Base-by-base conservation (phyloP, 1,140 invertebrate genomes). In the Diploscapter pachys region DNA sequence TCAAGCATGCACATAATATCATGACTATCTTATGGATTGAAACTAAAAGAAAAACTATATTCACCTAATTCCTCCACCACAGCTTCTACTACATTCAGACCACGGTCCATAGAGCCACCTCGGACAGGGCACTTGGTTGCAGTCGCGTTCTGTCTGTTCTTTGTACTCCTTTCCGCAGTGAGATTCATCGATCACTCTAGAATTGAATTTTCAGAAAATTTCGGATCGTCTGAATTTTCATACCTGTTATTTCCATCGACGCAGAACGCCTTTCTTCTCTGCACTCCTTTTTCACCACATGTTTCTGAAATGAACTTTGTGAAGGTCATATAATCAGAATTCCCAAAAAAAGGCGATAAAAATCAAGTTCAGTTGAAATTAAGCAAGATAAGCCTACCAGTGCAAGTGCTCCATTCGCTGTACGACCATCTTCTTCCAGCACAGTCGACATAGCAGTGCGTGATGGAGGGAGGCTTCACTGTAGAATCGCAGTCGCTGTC, bases 81-180 rank as follows among this genome's bases (percentile, higher is more conserved):
- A 93, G 3, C 89, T 89, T 81, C 88, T 87, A n/a, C 90, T 89
- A 83, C 92, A 93, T 90, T 92, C 81, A 48, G 61, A 76, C 83
- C 83, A 85, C n/a, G 75, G 65, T 53, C 78, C 82, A 63, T 85
- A 85, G 13, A 68, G 57, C 83, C 83, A 85, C 54, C 68, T 31
- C 3, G 83, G 83, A 78, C 83, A 85, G 3, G 84, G 83, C 82
- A 71, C 83, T 86, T 70, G 85, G 80, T 51, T 71, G 74, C 31
- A 31, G 31, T 31, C 31, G 31, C 31, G 31, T 1, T 31, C 31
- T 31, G 31, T 31, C 31, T 31, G 31, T 54, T 83, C 79, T 9
- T 72, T 78, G 6, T 73, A 52, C 67, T 85, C 83, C 57, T 54
- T 64, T 61, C 73, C 73, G 57, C 75, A 76, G 31, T 75, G 63